Base-by-base conservation (phyloP, 2,888 invertebrate species). In the Erpobdella octoculata region DNA sequence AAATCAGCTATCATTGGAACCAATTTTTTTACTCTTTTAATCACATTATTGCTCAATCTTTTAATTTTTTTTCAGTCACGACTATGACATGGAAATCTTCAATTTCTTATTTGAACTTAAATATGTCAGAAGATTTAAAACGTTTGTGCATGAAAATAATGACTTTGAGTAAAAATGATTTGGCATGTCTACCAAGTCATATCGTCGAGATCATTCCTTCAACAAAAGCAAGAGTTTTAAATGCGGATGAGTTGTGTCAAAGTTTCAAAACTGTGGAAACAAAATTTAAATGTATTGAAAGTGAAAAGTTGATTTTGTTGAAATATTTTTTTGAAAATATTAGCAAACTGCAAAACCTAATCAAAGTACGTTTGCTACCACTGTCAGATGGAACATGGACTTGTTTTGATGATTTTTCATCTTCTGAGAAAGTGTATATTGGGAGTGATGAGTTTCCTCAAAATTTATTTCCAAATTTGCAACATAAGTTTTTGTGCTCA, bases 1-100 rank as follows among this genome's bases (percentile, higher is more conserved):
- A 59, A 25, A 76, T 78, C n/a, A 73, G 72, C 59, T 70, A 72
- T 8, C 74, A 76, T 53, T 77, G 77, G 76, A 46, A 69, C 28
- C 37, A 61, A n/a, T n/a, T 76, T 9, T 41, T 75, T 36, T 36
- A 73, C 18, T 70, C 73, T 0, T 71, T 76, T 28, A 71, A 69
- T 38, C 15, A 12, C 15, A 31, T 18, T 1, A 46, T 75, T 0
- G 68, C 73, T 38, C n/a, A 68, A 37, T 53, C 53, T 25, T 12
- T 53, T 5, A 28, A 53, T 21, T n/a, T 53, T 8, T 53, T 53
- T 53, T 53, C 53, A 53, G 28, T 53, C 28, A 53, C 53, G 4
- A 53, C 53, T 6, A 5, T 53, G 53, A 53, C 53, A 53, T 53
- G 53, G 53, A 21, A 53, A 53, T 28, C 12, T 25, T 53, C 53